Conservation (phyloP, 2,113 vertebrate species). For the Amphiprion ocellaris region DNA sequence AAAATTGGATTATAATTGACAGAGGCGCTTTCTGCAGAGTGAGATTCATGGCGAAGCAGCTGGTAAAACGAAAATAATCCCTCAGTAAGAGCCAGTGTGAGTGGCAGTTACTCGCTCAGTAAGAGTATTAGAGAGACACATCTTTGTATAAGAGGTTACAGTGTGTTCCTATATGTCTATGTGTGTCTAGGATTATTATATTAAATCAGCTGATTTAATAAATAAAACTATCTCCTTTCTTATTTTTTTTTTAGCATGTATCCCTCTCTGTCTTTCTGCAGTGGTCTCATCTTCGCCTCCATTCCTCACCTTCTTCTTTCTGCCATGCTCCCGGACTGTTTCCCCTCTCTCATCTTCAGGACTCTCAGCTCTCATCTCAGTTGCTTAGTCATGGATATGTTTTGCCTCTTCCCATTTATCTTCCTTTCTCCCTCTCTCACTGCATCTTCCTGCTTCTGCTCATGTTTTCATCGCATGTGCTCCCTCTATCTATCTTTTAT, state of each 20-base stretch:
- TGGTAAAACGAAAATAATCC: slow-evolving; percentile 27
- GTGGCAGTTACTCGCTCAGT: slow-evolving; percentile 6
- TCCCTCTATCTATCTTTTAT: background rate
- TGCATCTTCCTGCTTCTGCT: background rate
- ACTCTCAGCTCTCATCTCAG: slow-evolving; percentile 13
- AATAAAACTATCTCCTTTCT: no score
- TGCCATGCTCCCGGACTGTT: background rate
- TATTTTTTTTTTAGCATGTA: no score
- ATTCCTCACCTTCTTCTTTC: background rate
- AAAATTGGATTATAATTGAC: slow-evolving; percentile 12
- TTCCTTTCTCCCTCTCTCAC: background rate
- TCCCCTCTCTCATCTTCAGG: background rate
- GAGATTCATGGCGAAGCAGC: slow-evolving; percentile 20
- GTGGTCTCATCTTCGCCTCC: background rate
- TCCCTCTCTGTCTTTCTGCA: background rate
- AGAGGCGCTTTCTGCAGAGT: background rate
- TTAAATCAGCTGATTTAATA: no score
- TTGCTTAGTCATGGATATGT: slow-evolving; percentile 3
- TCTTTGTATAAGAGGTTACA: slow-evolving; percentile 2
- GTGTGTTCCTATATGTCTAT: background rate
- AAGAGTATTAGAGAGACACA: slow-evolving; percentile 12
- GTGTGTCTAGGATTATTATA: no score
- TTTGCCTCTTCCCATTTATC: slow-evolving; percentile 7
- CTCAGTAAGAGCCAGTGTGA: slow-evolving; percentile 13
- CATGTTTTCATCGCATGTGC: slow-evolving; percentile 4